These are phyloP conservation scores for Trachymyrmex septentrionalis DNA, from an alignment of 1,140 invertebrate species.

Conservation along the genomic window DNA sequence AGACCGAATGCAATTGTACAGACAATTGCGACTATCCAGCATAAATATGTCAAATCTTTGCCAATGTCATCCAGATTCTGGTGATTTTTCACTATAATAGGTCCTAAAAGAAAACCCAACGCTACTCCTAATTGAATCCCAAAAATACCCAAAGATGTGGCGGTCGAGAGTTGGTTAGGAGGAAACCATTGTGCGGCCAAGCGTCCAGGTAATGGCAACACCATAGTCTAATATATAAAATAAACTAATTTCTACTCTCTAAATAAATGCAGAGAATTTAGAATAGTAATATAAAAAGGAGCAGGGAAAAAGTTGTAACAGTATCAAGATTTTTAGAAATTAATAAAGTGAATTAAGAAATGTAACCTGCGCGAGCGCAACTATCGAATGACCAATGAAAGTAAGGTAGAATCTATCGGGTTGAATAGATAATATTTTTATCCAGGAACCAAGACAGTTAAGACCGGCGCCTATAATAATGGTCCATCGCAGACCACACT, in stretches of 20 bases:
- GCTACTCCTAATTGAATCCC: conserved; percentile 90
- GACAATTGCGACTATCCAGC: conserved; percentile 87
- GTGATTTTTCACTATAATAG: conserved; percentile 85
- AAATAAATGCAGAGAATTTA: neutral
- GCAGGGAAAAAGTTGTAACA: neutral
- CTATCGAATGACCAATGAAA: conserved; percentile 90
- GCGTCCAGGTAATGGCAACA: conserved; percentile 91
- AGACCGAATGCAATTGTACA: conserved; percentile 87
- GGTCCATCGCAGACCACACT: conserved; percentile 81
- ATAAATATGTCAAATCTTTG: conserved; percentile 81
- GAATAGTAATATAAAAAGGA: neutral
- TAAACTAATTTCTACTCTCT: neutral
- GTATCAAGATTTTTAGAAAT: too few relatives aligned
- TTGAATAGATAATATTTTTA: conserved; percentile 90
- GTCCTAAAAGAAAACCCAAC: conserved; percentile 84
- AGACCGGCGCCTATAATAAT: conserved; percentile 81
- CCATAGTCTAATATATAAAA: conserved; percentile 84
- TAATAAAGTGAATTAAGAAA: conserved; percentile 32
- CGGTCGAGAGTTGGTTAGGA: conserved; percentile 90
- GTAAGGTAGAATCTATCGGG: conserved; percentile 89
- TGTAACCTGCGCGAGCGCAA: conserved; percentile 88
- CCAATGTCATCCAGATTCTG: conserved; percentile 81
- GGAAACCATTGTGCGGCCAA: conserved; percentile 89
- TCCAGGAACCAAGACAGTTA: conserved; percentile 89
- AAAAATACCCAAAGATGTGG: conserved; percentile 92